Conservation (phyloP, 2,888 invertebrate species). For the Zaprionus lineosus region DNA sequence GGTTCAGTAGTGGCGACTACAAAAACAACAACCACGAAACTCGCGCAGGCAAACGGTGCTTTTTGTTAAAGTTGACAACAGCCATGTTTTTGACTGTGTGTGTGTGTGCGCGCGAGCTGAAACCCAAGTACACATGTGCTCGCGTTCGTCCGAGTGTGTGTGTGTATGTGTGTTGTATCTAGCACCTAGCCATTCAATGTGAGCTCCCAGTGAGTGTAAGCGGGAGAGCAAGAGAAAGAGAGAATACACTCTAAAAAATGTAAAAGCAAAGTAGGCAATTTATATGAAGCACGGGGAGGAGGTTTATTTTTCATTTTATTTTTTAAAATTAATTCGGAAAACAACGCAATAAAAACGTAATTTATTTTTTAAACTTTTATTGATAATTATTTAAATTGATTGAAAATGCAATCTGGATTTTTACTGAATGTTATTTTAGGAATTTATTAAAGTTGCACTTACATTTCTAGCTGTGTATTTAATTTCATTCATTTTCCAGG, state of each 20-base stretch:
- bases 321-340: no score
- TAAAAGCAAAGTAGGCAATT: background rate
- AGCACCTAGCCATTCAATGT: slow-evolving; percentile 46
- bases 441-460: background rate
- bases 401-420: no score
- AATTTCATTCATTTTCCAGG: slow-evolving; percentile 64
- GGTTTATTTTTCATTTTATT: no score
- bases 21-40: slow-evolving; percentile 15
- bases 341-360: no score
- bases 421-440: no score
- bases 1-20: slow-evolving; percentile 27
- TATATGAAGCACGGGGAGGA: no score
- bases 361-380: no score
- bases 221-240: slow-evolving; percentile 29
- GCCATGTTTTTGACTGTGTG: slow-evolving; percentile 59
- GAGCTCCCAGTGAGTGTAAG: slow-evolving; percentile 21
- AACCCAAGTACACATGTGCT: no score
- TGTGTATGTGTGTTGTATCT: slow-evolving; percentile 47
- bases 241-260: slow-evolving; percentile 39
- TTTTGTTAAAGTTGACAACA: slow-evolving; percentile 74
- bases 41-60: slow-evolving; percentile 56
- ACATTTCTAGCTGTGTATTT: slow-evolving; percentile 42
- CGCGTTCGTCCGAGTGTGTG: slow-evolving; percentile 1
- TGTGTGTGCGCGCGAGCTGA: slow-evolving; percentile 32
- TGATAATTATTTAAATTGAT: no score